phyloP scores from a whole-genome alignment of 2,113 vertebrate species.

The Cepphus grylle region DNA sequence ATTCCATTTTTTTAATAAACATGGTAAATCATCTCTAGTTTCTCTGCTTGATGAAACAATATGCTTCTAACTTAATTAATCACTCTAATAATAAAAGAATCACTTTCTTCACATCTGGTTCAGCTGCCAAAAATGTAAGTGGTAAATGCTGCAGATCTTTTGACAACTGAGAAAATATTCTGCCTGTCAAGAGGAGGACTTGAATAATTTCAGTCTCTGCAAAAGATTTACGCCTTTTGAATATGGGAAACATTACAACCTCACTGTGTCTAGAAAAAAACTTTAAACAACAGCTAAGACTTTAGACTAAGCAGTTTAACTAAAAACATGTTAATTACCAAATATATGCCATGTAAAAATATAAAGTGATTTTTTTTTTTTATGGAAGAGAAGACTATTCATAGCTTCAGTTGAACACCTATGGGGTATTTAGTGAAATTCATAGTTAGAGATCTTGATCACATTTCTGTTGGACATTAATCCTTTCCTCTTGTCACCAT shows the following conservation, averaged over 20 bases:
- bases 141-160: not conserved
- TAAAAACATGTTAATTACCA: conserved; percentile 19
- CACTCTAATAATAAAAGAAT: conserved; percentile 28
- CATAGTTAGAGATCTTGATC: not conserved
- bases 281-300: conserved; percentile 8
- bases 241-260: not conserved
- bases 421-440: not conserved
- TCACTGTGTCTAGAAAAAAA: conserved; percentile 3
- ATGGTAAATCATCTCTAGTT: not conserved
- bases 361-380: not conserved
- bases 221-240: not conserved
- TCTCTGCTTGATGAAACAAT: conserved; percentile 10
- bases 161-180: not conserved
- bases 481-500: not conserved
- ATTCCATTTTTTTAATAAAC: not conserved
- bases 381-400: not conserved
- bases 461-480: not conserved
- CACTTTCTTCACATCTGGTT: conserved; percentile 43
- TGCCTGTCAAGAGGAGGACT: not conserved
- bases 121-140: conserved; percentile 41
- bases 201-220: conserved; percentile 3
- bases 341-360: not conserved
- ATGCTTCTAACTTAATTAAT: conserved; percentile 23
- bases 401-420: not conserved
- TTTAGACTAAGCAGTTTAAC: conserved; percentile 26